phyloP scores from a whole-genome alignment of 1,140 invertebrate genomes.

The Drepana arcuata region DNA sequence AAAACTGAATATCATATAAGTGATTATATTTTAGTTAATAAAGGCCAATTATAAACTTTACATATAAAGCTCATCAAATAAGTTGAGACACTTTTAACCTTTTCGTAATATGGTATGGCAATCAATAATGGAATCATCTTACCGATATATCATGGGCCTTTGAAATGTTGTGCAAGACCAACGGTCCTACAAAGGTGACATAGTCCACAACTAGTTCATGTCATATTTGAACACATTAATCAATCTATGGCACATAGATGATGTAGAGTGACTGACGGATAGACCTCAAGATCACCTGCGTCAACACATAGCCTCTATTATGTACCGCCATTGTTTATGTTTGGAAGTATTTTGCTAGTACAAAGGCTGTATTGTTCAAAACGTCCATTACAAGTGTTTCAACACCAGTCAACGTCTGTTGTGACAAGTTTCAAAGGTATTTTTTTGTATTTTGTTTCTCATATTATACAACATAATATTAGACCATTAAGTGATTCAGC shows the following conservation, averaged over 20 bases:
- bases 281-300: slow-evolving; percentile 40
- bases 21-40: too few species aligned
- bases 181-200: slow-evolving; percentile 1
- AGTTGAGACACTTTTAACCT: too few species aligned
- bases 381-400: slow-evolving; percentile 44
- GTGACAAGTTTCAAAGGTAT: slow-evolving; percentile 44
- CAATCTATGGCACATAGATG: slow-evolving; percentile 24
- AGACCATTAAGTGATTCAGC: slow-evolving; percentile 17
- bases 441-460: too few species aligned
- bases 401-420: slow-evolving; percentile 47
- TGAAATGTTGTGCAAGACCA: slow-evolving; percentile 10
- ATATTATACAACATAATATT: too few species aligned
- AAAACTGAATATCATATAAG: too few species aligned
- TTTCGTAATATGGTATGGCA: too few species aligned
- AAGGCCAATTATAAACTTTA: too few species aligned
- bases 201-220: slow-evolving; percentile 11
- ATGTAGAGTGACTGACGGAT: slow-evolving; percentile 30
- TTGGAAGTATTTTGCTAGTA: slow-evolving; percentile 34
- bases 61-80: too few species aligned
- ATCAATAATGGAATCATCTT: too few species aligned
- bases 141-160: too few species aligned
- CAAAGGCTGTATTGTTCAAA: slow-evolving; percentile 47
- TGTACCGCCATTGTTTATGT: slow-evolving; percentile 47
- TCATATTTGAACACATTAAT: slow-evolving; percentile 39
- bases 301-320: slow-evolving; percentile 46